These are phyloP conservation scores for Vanessa atalanta DNA, from an alignment of 1,140 invertebrate genomes.

Conservation along the genomic window DNA sequence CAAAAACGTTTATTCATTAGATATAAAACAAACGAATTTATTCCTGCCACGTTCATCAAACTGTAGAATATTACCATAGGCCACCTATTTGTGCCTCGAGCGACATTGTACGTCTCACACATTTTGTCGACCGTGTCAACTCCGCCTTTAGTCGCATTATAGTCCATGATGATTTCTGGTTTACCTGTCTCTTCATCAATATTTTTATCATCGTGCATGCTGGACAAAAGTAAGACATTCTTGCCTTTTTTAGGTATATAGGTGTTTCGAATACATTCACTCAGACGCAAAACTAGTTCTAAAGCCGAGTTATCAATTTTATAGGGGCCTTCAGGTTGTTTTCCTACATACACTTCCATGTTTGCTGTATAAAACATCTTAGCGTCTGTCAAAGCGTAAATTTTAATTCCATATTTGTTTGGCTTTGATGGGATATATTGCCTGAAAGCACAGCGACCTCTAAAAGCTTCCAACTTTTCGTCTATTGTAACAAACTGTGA, in stretches of 20 bases:
- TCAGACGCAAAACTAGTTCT: too few relatives aligned
- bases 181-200: conserved; percentile 25
- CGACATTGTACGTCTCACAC: conserved; percentile 42
- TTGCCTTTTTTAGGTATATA: conserved; percentile 25
- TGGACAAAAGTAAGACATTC: conserved; percentile 28
- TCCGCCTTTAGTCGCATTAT: conserved; percentile 59
- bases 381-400: not conserved
- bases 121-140: conserved; percentile 64
- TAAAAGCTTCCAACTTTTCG: conserved; percentile 21
- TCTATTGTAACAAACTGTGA: conserved; percentile 24
- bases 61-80: conserved; percentile 39
- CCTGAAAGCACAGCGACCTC: conserved; percentile 9
- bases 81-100: conserved; percentile 52
- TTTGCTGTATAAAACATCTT: not conserved
- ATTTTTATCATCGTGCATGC: conserved; percentile 24
- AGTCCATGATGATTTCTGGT: conserved; percentile 31
- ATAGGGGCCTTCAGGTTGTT: conserved; percentile 7
- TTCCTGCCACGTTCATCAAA: conserved; percentile 47
- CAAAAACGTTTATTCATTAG: not conserved
- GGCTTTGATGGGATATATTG: not conserved
- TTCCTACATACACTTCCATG: not conserved
- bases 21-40: conserved; percentile 39
- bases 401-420: not conserved
- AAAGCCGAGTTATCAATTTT: not conserved
- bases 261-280: too few relatives aligned